Evolutionary conservation across 2,888 invertebrate species (phyloP).

Genomic region (Thera obeliscata): DNA sequence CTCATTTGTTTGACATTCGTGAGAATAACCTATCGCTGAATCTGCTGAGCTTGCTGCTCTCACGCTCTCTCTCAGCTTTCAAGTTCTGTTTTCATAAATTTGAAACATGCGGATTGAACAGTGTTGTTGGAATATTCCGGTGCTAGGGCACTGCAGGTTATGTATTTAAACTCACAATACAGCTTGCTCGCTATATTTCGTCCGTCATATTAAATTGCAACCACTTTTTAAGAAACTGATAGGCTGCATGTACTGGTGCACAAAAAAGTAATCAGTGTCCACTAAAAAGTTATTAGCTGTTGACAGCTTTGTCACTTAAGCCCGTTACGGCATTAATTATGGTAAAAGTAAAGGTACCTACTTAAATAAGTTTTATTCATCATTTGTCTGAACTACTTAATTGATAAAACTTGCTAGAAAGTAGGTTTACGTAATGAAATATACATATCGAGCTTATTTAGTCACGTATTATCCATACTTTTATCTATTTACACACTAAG

Average conservation of each 20-base stretch:
- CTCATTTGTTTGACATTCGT: too few relatives aligned
- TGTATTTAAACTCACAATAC: neutral
- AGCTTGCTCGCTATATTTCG: neutral
- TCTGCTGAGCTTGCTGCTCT: too few relatives aligned
- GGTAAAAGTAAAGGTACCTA: constrained; percentile 33
- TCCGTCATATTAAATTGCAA: neutral
- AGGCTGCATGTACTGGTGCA: neutral
- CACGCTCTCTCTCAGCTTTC: too few relatives aligned
- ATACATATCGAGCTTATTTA: constrained; percentile 2
- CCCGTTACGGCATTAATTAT: constrained; percentile 26
- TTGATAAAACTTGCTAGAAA: constrained; percentile 31
- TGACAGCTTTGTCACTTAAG: constrained; percentile 30
- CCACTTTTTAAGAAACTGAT: constrained; percentile 4
- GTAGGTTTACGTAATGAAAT: constrained; percentile 13
- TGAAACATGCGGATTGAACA: too few relatives aligned
- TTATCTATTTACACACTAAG: constrained; percentile 7
- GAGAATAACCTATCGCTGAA: too few relatives aligned
- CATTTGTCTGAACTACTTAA: constrained; percentile 27
- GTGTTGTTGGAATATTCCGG: too few relatives aligned
- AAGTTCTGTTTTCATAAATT: too few relatives aligned
- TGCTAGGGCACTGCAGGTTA: too few relatives aligned
- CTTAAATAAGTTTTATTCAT: constrained; percentile 30
- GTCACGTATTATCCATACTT: constrained; percentile 5
- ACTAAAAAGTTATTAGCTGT: constrained; percentile 36
- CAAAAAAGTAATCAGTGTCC: constrained; percentile 21